Percentiles rank a stretch among this genome's conserved stretches.
phyloP scores from a whole-genome alignment of 2,113 vertebrate species.

The Maccullochella peelii region DNA sequence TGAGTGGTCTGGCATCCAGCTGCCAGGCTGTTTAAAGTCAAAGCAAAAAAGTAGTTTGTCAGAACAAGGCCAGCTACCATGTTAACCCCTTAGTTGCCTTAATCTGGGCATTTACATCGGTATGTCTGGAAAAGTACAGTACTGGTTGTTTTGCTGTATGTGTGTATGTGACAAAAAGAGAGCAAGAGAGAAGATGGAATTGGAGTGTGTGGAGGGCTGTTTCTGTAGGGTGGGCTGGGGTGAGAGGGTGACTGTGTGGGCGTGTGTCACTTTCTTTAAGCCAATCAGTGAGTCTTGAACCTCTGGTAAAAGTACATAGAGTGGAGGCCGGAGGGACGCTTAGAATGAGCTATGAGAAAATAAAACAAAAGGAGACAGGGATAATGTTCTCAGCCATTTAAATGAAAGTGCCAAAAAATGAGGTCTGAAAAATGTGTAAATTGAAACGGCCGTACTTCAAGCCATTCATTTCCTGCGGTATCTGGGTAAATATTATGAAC shows the following conservation, averaged over 20 bases:
- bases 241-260: neutral
- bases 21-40: neutral
- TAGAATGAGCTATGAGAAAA: constrained; percentile 48
- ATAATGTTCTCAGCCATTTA: constrained; percentile 55
- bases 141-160: neutral
- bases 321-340: neutral
- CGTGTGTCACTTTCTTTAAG: constrained; percentile 21
- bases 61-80: neutral
- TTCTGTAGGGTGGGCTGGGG: neutral
- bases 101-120: neutral
- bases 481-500: constrained; percentile 82
- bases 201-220: neutral
- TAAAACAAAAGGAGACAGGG: constrained; percentile 61
- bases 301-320: constrained; percentile 1
- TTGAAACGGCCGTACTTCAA: constrained; percentile 67
- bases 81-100: neutral
- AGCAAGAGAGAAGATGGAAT: neutral
- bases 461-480: constrained; percentile 78
- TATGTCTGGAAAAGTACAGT: neutral
- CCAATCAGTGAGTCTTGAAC: constrained; percentile 23
- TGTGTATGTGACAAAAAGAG: neutral
- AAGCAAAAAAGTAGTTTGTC: neutral
- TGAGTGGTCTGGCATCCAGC: neutral
- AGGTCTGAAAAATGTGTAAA: constrained; percentile 74
- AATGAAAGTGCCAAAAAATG: constrained; percentile 64